Conservation (phyloP, 1,140 invertebrate genomes). For the Pantala flavescens region DNA sequence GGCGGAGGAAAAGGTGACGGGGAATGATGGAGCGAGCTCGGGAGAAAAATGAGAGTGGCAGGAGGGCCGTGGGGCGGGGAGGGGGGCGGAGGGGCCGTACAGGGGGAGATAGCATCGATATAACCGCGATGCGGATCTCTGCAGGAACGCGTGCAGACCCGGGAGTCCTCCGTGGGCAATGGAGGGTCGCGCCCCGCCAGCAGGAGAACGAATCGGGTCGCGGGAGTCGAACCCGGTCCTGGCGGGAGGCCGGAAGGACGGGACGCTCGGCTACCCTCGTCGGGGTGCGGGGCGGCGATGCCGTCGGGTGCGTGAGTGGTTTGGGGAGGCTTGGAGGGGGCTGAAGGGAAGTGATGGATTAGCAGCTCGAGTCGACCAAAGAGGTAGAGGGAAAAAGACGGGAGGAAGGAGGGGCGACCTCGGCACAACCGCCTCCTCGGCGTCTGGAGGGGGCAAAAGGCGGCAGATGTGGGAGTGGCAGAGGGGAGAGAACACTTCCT, state of each 20-base stretch:
- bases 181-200: too few species aligned
- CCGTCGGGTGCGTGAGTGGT: not conserved
- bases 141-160: too few species aligned
- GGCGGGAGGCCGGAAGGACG: too few species aligned
- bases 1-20: slow-evolving; percentile 16
- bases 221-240: too few species aligned
- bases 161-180: too few species aligned
- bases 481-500: not conserved
- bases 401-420: not conserved
- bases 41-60: slow-evolving; percentile 22
- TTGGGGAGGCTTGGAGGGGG: not conserved
- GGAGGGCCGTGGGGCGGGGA: not conserved
- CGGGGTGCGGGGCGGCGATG: not conserved
- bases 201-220: too few species aligned
- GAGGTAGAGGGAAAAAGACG: slow-evolving; percentile 4
- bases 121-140: too few species aligned
- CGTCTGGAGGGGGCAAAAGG: not conserved
- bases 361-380: not conserved
- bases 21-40: slow-evolving; percentile 20
- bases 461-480: not conserved
- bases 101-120: not conserved
- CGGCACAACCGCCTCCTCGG: not conserved
- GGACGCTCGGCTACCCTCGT: too few species aligned
- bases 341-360: not conserved
- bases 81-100: not conserved